phyloP scores from a whole-genome alignment of 2,113 vertebrate genomes.

The Epinephelus moara region DNA sequence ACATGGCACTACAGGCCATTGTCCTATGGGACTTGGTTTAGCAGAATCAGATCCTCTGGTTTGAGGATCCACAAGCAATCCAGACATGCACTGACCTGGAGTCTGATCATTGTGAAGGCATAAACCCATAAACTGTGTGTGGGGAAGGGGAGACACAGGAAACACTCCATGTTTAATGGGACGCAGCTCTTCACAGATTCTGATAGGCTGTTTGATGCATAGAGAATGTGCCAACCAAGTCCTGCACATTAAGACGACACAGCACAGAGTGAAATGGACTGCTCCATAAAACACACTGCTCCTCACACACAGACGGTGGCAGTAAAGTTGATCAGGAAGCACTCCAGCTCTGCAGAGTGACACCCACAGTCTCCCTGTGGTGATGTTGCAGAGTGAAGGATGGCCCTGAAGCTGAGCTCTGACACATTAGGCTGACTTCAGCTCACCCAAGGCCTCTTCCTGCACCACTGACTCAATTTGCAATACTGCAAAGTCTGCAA shows the following conservation, averaged over 20 bases:
- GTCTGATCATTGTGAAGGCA: no score
- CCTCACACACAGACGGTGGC: neutral
- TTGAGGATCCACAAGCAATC: neutral
- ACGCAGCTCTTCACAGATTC: neutral
- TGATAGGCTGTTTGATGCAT: neutral
- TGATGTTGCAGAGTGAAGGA: constrained; percentile 5
- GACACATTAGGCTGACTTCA: constrained; percentile 7
- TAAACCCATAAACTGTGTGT: neutral
- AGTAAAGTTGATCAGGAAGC: constrained; percentile 41
- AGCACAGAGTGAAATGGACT: constrained; percentile 12
- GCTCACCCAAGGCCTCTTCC: neutral
- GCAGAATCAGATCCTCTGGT: neutral
- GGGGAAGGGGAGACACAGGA: neutral
- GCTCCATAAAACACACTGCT: constrained; percentile 12
- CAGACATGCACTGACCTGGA: neutral
- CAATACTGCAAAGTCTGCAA: neutral
- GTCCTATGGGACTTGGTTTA: neutral
- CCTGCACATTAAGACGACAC: neutral
- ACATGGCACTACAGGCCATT: neutral
- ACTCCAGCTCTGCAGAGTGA: constrained; percentile 20
- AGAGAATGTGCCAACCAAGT: neutral
- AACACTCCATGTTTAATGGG: neutral
- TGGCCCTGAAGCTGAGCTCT: constrained; percentile 14
- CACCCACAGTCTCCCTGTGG: constrained; percentile 1
- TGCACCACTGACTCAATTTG: neutral